Evolutionary conservation across 2,888 invertebrate species (phyloP).

Genomic region (Punctoribates punctum): DNA sequence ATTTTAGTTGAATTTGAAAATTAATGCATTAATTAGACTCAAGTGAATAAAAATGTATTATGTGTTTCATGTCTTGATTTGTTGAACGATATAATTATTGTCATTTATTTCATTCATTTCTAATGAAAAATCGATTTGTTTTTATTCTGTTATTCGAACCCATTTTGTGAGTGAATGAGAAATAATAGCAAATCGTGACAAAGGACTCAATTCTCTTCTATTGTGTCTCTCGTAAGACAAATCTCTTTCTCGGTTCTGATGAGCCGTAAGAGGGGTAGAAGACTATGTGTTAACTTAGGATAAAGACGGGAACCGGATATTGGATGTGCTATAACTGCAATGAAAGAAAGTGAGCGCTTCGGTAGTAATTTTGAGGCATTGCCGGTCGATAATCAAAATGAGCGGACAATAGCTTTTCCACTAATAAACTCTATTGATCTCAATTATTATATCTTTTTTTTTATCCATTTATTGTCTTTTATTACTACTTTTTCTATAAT

Average conservation of each 20-base stretch:
- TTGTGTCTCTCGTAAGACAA: constrained; percentile 1
- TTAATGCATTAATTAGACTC: too few relatives aligned
- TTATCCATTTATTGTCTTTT: constrained; percentile 8
- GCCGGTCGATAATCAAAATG: constrained; percentile 3
- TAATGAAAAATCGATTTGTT: constrained; percentile 11
- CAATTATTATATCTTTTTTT: not conserved
- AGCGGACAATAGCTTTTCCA: not conserved
- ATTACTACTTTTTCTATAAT: not conserved
- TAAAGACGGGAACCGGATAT: constrained; percentile 30
- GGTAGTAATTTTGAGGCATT: not conserved
- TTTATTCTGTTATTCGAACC: not conserved
- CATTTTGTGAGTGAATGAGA: not conserved
- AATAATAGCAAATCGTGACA: constrained; percentile 17
- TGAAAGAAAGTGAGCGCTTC: not conserved
- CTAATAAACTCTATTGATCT: constrained; percentile 4
- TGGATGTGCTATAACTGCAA: constrained; percentile 21
- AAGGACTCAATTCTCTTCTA: not conserved
- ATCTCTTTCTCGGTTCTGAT: not conserved
- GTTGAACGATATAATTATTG: constrained; percentile 8
- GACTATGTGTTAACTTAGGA: not conserved
- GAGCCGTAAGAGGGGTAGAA: not conserved
- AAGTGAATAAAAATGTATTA: too few relatives aligned
- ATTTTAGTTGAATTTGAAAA: too few relatives aligned
- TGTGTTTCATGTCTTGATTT: too few relatives aligned
- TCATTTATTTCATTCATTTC: not conserved